phyloP scores from a whole-genome alignment of 35 echinoderm and acorn worm species.

The Stichopus chloronotus region DNA sequence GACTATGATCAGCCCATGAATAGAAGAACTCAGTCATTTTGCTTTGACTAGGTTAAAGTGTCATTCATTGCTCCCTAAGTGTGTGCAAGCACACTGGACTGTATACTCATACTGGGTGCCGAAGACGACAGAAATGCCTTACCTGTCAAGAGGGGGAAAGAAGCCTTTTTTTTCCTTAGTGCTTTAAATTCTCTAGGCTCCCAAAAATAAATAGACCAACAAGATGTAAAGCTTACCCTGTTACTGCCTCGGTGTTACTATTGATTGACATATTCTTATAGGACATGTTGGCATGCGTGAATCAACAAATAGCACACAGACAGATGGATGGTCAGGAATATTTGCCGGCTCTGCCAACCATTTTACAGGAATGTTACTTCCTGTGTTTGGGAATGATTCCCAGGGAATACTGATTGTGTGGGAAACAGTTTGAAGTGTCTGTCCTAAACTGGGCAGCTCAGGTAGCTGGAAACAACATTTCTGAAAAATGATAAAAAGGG shows the following conservation, averaged over 20 bases:
- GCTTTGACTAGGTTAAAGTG: constrained; percentile 25
- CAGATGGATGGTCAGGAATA: neutral
- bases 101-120: neutral
- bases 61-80: neutral
- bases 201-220: neutral
- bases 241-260: neutral
- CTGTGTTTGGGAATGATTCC: too few relatives aligned
- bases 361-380: neutral
- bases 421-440: neutral
- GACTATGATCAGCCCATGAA: neutral
- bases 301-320: neutral
- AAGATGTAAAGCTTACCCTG: neutral
- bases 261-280: neutral
- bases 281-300: constrained; percentile 17
- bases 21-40: neutral
- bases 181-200: neutral
- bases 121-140: neutral
- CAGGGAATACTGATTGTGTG: neutral
- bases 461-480: too few relatives aligned
- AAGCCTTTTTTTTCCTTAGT: neutral
- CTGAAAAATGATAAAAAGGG: too few relatives aligned
- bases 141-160: neutral
- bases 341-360: neutral
- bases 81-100: neutral
- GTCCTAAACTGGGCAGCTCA: neutral